Conservation (phyloP, 1,140 invertebrate genomes). For the Parasteatoda tepidariorum region DNA sequence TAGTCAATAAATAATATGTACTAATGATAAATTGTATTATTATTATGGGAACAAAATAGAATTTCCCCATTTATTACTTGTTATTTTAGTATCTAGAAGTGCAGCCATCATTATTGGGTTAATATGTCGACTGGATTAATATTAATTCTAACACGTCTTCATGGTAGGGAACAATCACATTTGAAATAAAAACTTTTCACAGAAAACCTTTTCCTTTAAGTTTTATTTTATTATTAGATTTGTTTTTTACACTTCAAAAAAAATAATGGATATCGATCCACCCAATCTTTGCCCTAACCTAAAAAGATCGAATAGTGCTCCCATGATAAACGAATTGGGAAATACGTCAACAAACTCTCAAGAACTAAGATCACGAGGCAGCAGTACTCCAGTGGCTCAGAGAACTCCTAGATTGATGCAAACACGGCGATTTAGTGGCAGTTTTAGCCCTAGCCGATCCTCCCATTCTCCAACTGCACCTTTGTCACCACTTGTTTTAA, state of each 20-base stretch:
- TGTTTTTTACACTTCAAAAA: constrained; percentile 1
- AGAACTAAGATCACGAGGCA: constrained; percentile 61
- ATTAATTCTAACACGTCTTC: too few relatives aligned
- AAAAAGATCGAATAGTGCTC: constrained; percentile 84
- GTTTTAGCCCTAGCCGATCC: constrained; percentile 75
- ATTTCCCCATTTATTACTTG: too few relatives aligned
- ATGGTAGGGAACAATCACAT: too few relatives aligned
- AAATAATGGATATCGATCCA: constrained; percentile 61
- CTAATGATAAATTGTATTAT: too few relatives aligned
- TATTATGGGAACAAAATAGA: too few relatives aligned
- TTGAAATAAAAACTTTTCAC: too few relatives aligned
- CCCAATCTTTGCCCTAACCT: constrained; percentile 70
- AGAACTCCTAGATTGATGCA: constrained; percentile 75
- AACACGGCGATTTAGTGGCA: constrained; percentile 84
- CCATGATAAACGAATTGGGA: constrained; percentile 78
- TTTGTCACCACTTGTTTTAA: constrained; percentile 46
- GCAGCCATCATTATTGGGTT: too few relatives aligned
- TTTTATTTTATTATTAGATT: neutral
- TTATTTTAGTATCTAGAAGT: too few relatives aligned
- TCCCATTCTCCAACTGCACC: constrained; percentile 65
- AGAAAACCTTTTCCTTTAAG: too few relatives aligned
- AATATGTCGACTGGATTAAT: too few relatives aligned
- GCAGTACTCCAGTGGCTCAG: constrained; percentile 73
- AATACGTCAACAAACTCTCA: constrained; percentile 62
- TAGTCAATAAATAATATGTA: too few relatives aligned